These are phyloP conservation scores for Carassius carassius DNA, from an alignment of 2,113 vertebrate genomes.

Conservation along the genomic window DNA sequence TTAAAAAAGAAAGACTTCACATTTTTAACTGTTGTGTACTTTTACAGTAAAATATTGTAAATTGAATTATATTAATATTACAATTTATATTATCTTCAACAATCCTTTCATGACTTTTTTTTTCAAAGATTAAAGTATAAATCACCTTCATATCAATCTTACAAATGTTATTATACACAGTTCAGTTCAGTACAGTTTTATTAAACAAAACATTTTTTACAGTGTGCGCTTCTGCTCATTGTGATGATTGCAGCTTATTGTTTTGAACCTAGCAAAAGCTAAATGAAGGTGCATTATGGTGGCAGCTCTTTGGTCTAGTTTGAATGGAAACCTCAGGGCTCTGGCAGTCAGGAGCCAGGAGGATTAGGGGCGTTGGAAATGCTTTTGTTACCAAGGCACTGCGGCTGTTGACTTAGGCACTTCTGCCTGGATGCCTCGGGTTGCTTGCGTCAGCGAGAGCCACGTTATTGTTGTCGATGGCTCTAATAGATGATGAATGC, in stretches of 20 bases:
- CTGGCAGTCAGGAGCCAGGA: constrained; percentile 30
- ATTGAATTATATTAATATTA: no score
- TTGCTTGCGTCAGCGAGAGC: constrained; percentile 13
- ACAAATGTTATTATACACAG: no score
- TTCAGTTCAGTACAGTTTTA: no score
- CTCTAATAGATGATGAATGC: neutral
- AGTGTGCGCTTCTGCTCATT: neutral
- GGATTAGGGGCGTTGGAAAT: constrained; percentile 22
- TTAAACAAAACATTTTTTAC: neutral
- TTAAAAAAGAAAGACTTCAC: no score
- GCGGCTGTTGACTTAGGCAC: constrained; percentile 33
- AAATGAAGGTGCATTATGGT: neutral
- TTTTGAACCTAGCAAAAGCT: neutral
- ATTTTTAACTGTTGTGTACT: no score
- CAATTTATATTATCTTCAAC: no score
- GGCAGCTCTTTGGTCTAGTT: constrained; percentile 6
- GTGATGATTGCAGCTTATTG: neutral
- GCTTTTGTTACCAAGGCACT: constrained; percentile 30
- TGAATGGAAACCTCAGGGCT: constrained; percentile 27
- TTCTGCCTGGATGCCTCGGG: neutral
- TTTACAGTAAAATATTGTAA: no score
- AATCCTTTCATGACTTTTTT: no score
- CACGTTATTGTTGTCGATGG: neutral
- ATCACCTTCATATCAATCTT: no score
- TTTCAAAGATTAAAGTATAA: no score